Evolutionary conservation across 2,888 invertebrate species (phyloP).

Genomic region (Augiades crinisus): DNA sequence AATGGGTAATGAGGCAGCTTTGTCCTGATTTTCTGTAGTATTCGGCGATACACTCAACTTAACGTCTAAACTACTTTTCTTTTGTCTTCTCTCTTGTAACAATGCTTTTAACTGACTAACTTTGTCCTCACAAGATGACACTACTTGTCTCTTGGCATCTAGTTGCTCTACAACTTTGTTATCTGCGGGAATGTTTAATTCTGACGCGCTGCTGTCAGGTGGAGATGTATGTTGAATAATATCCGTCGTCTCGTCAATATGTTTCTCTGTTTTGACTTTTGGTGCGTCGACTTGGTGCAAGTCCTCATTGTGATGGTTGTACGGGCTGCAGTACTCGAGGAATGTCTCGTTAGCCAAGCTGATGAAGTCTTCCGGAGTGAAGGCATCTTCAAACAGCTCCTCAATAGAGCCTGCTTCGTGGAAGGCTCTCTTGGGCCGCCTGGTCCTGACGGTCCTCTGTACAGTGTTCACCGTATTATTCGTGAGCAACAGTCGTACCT

Average conservation of each 20-base stretch:
- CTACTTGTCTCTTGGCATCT: slow-evolving; percentile 40
- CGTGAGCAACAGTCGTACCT: slow-evolving; percentile 49
- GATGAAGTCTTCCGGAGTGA: slow-evolving; percentile 56
- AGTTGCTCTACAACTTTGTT: slow-evolving; percentile 24
- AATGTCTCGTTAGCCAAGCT: slow-evolving; percentile 44
- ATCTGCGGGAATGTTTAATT: slow-evolving; percentile 16
- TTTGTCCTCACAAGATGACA: slow-evolving; percentile 65
- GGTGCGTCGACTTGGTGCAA: slow-evolving; percentile 46
- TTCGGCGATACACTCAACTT: not conserved
- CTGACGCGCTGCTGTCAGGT: slow-evolving; percentile 9
- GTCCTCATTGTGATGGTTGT: slow-evolving; percentile 42
- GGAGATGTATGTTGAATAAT: slow-evolving; percentile 32
- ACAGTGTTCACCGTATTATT: slow-evolving; percentile 38
- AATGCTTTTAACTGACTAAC: slow-evolving; percentile 57
- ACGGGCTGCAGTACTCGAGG: slow-evolving; percentile 49
- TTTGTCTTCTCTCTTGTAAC: slow-evolving; percentile 42
- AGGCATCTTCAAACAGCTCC: slow-evolving; percentile 65
- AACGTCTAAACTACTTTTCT: slow-evolving; percentile 36
- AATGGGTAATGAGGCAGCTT: slow-evolving; percentile 24
- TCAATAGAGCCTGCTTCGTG: slow-evolving; percentile 54
- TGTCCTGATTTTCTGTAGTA: not conserved
- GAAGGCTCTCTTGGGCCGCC: slow-evolving; percentile 49
- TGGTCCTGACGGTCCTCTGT: slow-evolving; percentile 36
- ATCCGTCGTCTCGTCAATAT: slow-evolving; percentile 40
- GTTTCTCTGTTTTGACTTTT: slow-evolving; percentile 47